Evolutionary conservation across 2,797 vertebrate genomes (phyloP).

Genomic region (Anniella stebbinsi): DNA sequence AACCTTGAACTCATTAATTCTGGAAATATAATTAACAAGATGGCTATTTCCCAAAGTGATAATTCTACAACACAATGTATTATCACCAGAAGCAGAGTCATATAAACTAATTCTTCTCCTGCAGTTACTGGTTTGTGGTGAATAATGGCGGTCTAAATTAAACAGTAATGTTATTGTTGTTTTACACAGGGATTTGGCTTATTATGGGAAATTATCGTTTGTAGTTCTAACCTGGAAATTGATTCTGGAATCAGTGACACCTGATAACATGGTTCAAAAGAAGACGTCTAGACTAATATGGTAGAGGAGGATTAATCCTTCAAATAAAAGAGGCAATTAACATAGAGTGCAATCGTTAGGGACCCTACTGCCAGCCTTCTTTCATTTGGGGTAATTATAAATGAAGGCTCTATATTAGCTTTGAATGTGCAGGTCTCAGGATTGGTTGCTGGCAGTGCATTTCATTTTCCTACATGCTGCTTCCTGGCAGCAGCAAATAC

Average conservation of each 20-base stretch:
- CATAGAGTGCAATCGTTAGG: background rate
- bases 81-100: background rate
- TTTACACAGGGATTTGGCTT: background rate
- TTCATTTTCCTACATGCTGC: slow-evolving; percentile 28
- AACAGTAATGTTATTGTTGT: background rate
- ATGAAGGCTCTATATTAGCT: background rate
- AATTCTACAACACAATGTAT: background rate
- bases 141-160: slow-evolving; percentile 17
- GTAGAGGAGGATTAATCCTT: slow-evolving; percentile 20
- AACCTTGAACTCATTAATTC: background rate
- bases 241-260: background rate
- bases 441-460: slow-evolving; percentile 1
- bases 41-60: background rate
- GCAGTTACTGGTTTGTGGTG: background rate
- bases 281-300: slow-evolving; percentile 36
- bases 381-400: slow-evolving; percentile 31
- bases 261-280: slow-evolving; percentile 6
- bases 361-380: background rate
- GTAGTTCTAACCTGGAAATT: slow-evolving; percentile 19
- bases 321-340: slow-evolving; percentile 31
- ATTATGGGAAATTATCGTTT: slow-evolving; percentile 10
- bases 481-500: background rate
- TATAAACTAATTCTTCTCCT: background rate
- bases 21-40: background rate
- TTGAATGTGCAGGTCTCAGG: slow-evolving; percentile 16